Percentiles rank a stretch among this genome's conserved stretches.
Evolutionary conservation across 2,888 invertebrate species (phyloP).

Genomic region (Rapana venosa): DNA sequence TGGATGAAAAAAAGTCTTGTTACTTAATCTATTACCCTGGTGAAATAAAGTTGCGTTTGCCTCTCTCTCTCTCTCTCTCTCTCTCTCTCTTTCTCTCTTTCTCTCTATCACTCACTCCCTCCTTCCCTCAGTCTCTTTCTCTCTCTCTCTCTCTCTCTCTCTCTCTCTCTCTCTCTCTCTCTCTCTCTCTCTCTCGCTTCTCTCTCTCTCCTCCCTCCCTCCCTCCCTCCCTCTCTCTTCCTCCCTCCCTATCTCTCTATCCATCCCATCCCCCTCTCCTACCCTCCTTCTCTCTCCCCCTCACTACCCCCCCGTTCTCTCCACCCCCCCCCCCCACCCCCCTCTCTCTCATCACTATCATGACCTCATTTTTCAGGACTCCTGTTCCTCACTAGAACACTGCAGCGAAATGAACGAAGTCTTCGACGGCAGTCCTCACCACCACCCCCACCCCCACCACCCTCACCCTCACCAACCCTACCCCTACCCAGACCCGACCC

Average conservation of each 20-base stretch:
- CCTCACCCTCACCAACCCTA: slow-evolving; percentile 46
- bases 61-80: neutral
- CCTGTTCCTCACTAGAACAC: slow-evolving; percentile 39
- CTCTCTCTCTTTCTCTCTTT: neutral
- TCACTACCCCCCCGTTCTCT: too few species aligned
- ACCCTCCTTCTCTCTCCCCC: too few species aligned
- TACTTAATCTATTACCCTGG: too few species aligned
- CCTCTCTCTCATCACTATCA: neutral
- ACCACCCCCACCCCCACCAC: slow-evolving; percentile 50
- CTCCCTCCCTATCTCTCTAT: neutral
- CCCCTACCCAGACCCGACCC: slow-evolving; percentile 29
- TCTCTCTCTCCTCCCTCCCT: too few species aligned
- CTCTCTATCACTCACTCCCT: neutral
- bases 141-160: neutral
- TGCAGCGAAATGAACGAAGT: slow-evolving; percentile 45
- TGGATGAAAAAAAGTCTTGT: too few species aligned
- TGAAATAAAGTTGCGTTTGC: too few species aligned
- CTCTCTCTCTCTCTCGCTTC: neutral
- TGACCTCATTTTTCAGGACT: slow-evolving; percentile 23
- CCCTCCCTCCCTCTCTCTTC: neutral
- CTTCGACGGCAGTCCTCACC: slow-evolving; percentile 42
- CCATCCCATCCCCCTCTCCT: neutral
- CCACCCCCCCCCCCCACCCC: neutral
- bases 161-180: neutral
- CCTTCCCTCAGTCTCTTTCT: neutral